Conservation (phyloP, 2,113 vertebrate genomes). For the Carlito syrichta region DNA sequence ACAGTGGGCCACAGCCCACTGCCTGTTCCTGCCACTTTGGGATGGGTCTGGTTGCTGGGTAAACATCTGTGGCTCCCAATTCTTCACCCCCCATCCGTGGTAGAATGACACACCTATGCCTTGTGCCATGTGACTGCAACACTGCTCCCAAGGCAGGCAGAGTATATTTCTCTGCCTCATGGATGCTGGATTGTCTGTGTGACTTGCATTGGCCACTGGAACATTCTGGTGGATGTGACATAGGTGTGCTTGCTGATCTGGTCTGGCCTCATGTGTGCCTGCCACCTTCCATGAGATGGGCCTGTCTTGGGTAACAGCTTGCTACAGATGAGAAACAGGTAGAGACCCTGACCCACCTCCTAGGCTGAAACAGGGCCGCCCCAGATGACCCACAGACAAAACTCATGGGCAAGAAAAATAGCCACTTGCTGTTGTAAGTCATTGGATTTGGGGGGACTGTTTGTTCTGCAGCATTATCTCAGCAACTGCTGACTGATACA, state of each 20-base stretch:
- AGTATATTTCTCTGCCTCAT: background rate
- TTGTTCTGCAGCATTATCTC: background rate
- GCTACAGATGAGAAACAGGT: background rate
- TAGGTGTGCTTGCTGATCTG: background rate
- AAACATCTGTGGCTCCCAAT: background rate
- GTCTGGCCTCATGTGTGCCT: background rate
- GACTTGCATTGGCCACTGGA: background rate
- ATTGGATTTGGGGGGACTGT: background rate
- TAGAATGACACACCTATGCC: background rate
- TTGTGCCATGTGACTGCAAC: background rate
- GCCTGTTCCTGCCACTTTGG: background rate
- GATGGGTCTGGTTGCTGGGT: background rate
- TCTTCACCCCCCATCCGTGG: background rate
- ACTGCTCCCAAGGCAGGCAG: background rate
- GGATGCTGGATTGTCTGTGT: background rate
- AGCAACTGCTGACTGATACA: background rate
- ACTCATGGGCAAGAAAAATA: background rate
- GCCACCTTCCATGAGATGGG: background rate
- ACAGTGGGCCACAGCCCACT: background rate
- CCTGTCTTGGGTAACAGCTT: background rate
- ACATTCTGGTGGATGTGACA: background rate
- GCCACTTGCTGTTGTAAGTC: background rate
- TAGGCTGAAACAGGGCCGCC: background rate
- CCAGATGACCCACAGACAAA: background rate
- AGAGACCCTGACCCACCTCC: background rate